Percentiles rank a stretch among this genome's conserved stretches.
These are phyloP conservation scores for Cosmia pyralina DNA, from an alignment of 2,888 invertebrate species.

Conservation along the genomic window DNA sequence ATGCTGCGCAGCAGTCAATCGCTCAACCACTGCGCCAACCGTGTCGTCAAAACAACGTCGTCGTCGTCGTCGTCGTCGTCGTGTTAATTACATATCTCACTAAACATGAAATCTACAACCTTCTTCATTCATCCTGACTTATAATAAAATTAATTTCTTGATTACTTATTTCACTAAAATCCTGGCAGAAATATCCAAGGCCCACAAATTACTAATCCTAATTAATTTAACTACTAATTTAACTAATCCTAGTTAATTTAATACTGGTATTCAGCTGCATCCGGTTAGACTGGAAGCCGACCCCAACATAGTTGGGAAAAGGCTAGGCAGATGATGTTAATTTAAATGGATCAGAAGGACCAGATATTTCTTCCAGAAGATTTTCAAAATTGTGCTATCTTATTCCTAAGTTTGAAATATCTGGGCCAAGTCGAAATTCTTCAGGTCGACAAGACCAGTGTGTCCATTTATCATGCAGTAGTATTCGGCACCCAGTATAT, in stretches of 20 bases:
- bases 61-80: no score
- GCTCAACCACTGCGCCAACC: no score
- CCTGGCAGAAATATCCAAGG: slow-evolving; percentile 27
- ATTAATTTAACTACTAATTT: no score
- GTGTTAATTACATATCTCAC: slow-evolving; percentile 8
- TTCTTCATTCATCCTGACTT: neutral
- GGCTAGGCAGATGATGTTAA: no score
- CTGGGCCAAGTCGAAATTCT: slow-evolving; percentile 79
- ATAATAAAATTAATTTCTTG: slow-evolving; percentile 25
- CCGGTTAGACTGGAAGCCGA: no score
- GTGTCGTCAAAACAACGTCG: no score
- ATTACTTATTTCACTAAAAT: slow-evolving; percentile 24
- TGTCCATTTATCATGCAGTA: slow-evolving; percentile 90
- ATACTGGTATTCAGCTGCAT: no score
- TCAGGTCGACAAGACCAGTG: slow-evolving; percentile 79
- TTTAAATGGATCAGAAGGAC: no score
- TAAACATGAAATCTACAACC: slow-evolving; percentile 20
- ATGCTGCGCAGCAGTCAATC: no score
- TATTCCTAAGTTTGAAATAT: slow-evolving; percentile 73
- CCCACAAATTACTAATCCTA: neutral
- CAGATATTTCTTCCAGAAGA: slow-evolving; percentile 6
- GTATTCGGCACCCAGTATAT: slow-evolving; percentile 96
- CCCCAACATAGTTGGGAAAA: no score
- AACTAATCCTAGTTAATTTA: no score
- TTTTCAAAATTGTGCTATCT: slow-evolving; percentile 20